A percentile compares a stretch with the other conserved stretches of the same genome.
phyloP scores from a whole-genome alignment of 2,113 vertebrate genomes.

The Ancistrus triradiatus region DNA sequence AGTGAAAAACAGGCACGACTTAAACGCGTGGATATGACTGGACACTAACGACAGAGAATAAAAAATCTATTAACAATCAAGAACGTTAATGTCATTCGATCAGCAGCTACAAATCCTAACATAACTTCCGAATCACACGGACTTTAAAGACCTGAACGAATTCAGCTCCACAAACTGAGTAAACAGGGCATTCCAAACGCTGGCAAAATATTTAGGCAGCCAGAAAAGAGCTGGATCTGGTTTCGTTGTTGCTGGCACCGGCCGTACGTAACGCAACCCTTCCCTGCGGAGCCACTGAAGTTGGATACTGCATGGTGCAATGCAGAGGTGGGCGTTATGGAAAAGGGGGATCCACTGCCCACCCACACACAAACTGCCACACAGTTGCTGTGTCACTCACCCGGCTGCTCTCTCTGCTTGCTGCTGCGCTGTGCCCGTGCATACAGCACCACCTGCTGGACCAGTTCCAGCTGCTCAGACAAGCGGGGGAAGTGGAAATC shows the following conservation, averaged over 20 bases:
- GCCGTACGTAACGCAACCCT: slow-evolving; percentile 34
- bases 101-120: not conserved
- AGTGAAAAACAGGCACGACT: no score
- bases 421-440: slow-evolving; percentile 83
- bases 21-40: no score
- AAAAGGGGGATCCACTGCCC: slow-evolving; percentile 7
- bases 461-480: slow-evolving; percentile 86
- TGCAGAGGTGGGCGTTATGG: slow-evolving; percentile 39
- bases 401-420: slow-evolving; percentile 76
- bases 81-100: not conserved
- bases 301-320: slow-evolving; percentile 34
- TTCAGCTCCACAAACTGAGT: not conserved
- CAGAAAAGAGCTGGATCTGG: slow-evolving; percentile 22
- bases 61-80: not conserved
- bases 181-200: slow-evolving; percentile 6
- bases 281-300: slow-evolving; percentile 36
- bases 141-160: not conserved
- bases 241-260: slow-evolving; percentile 29
- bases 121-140: not conserved
- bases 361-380: slow-evolving; percentile 19
- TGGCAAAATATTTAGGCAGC: slow-evolving; percentile 28
- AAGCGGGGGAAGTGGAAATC: slow-evolving; percentile 90
- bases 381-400: slow-evolving; percentile 61
- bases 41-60: no score
- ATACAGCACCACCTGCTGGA: slow-evolving; percentile 93